Conservation (phyloP, 2,797 vertebrate genomes). For the Malurus splendens region DNA sequence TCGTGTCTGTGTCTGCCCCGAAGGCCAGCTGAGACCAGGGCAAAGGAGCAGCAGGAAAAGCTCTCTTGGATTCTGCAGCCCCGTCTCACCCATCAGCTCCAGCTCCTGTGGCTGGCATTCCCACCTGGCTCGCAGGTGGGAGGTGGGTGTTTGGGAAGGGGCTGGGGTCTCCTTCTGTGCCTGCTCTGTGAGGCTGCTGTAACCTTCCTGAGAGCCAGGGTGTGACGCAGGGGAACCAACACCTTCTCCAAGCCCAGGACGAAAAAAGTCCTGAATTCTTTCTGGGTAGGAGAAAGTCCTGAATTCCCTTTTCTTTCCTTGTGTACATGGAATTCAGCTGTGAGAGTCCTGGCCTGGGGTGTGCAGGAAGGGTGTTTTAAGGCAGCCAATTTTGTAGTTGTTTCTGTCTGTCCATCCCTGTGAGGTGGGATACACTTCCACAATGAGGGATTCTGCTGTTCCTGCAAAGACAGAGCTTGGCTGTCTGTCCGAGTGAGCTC, state of each 20-base stretch:
- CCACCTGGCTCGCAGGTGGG: neutral
- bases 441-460: neutral
- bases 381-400: neutral
- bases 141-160: neutral
- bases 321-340: neutral
- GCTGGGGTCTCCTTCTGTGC: neutral
- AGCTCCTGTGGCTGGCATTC: rapidly evolving
- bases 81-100: rapidly evolving
- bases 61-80: neutral
- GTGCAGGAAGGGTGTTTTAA: neutral
- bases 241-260: neutral
- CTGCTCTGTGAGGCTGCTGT: neutral
- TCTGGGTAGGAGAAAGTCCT: neutral
- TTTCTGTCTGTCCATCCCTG: neutral
- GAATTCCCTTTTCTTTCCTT: neutral
- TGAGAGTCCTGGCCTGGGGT: neutral
- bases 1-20: conserved; percentile 41
- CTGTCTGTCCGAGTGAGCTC: neutral
- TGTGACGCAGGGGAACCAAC: neutral
- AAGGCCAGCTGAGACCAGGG: neutral
- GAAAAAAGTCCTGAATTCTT: neutral
- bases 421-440: neutral
- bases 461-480: neutral
- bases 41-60: neutral
- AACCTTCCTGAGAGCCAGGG: neutral